phyloP scores from a whole-genome alignment of 2,113 vertebrate genomes.

The Prochilodus magdalenae region DNA sequence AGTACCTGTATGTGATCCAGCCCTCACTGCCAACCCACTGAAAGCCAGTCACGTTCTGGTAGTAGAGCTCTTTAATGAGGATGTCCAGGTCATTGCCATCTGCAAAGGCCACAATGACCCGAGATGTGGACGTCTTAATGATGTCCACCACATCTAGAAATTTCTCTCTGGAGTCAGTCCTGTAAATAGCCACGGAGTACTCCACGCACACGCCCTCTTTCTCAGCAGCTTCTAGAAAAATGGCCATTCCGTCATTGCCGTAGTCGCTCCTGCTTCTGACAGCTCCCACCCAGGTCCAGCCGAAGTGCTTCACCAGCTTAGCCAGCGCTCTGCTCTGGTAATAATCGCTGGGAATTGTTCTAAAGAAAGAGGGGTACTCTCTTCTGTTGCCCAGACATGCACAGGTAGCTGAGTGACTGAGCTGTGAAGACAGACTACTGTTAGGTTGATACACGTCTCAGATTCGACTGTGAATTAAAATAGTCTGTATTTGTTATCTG shows the following conservation, averaged over 20 bases:
- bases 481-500: neutral
- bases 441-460: neutral
- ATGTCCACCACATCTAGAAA: constrained; percentile 74
- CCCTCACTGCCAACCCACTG: constrained; percentile 83
- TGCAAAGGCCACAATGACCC: constrained; percentile 78
- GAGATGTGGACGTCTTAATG: constrained; percentile 76
- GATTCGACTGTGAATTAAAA: neutral
- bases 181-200: constrained; percentile 77
- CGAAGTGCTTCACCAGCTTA: constrained; percentile 77
- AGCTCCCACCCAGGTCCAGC: constrained; percentile 79
- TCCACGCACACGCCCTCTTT: constrained; percentile 76
- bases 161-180: constrained; percentile 73
- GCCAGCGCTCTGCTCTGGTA: constrained; percentile 77
- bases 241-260: constrained; percentile 75
- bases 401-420: constrained; percentile 81
- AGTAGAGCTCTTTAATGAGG: constrained; percentile 76
- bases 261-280: constrained; percentile 76
- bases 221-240: constrained; percentile 72
- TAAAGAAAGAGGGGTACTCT: constrained; percentile 78
- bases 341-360: constrained; percentile 80
- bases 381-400: constrained; percentile 79
- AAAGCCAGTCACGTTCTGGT: constrained; percentile 74
- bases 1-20: constrained; percentile 78
- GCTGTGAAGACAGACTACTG: constrained; percentile 61
- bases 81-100: constrained; percentile 77